Percentiles rank a stretch among this genome's conserved stretches.
Evolutionary conservation across 2,888 invertebrate genomes (phyloP).

Genomic region (Drosophila flavopinicola): DNA sequence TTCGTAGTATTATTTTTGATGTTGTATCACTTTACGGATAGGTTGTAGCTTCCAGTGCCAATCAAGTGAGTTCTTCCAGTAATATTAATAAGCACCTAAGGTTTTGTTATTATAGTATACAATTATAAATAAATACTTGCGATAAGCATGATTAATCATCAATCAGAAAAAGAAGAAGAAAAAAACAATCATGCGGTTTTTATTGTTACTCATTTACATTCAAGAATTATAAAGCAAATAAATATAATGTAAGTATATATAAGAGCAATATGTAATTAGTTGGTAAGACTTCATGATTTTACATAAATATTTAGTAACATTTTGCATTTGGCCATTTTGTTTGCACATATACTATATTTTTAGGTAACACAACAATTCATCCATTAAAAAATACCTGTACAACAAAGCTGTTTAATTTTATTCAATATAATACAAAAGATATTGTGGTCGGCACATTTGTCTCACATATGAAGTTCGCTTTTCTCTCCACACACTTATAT

Average conservation of each 20-base stretch:
- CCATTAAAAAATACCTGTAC: slow-evolving; percentile 19
- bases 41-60: slow-evolving; percentile 69
- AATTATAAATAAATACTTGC: neutral
- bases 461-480: slow-evolving; percentile 28
- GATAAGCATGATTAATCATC: slow-evolving; percentile 7
- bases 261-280: slow-evolving; percentile 1
- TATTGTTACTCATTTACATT: slow-evolving; percentile 22
- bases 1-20: slow-evolving; percentile 58
- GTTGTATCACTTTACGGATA: slow-evolving; percentile 31
- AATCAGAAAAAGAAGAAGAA: neutral
- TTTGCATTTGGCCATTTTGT: slow-evolving; percentile 23
- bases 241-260: neutral
- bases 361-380: neutral
- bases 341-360: slow-evolving; percentile 7
- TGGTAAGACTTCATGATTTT: slow-evolving; percentile 9
- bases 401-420: slow-evolving; percentile 1
- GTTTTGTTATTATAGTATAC: slow-evolving; percentile 14
- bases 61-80: slow-evolving; percentile 69
- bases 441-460: slow-evolving; percentile 17
- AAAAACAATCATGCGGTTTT: slow-evolving; percentile 4
- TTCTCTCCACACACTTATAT: neutral
- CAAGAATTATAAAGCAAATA: neutral
- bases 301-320: neutral
- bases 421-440: slow-evolving; percentile 17
- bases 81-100: slow-evolving; percentile 10